A percentile compares a stretch with the other conserved stretches of the same genome.
These are phyloP conservation scores for Drosophila pachea DNA, from an alignment of 1,140 invertebrate species.

Conservation along the genomic window DNA sequence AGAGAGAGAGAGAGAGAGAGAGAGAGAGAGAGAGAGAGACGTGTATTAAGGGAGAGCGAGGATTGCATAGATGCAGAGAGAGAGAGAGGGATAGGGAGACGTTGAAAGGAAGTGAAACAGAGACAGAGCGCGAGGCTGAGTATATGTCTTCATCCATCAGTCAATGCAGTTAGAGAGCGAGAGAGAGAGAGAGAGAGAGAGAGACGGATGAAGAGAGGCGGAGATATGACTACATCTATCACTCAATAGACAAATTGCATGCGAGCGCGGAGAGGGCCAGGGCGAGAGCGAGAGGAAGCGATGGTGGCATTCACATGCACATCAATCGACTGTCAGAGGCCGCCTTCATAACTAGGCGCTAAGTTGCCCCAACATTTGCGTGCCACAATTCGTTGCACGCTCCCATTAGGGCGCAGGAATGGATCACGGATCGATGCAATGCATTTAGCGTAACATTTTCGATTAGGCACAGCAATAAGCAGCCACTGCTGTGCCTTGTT, in stretches of 20 bases:
- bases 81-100: conserved; percentile 10
- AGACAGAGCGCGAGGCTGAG: too few relatives aligned
- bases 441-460: conserved; percentile 48
- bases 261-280: background rate
- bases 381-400: conserved; percentile 43
- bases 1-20: conserved; percentile 1
- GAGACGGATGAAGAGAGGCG: too few relatives aligned
- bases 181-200: conserved; percentile 9
- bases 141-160: too few relatives aligned
- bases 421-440: conserved; percentile 40
- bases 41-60: too few relatives aligned
- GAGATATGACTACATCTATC: too few relatives aligned
- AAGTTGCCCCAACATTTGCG: conserved; percentile 45
- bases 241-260: too few relatives aligned
- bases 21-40: background rate
- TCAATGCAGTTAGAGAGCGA: background rate
- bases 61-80: too few relatives aligned
- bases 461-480: conserved; percentile 43
- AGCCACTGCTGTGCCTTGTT: conserved; percentile 18
- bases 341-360: conserved; percentile 38
- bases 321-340: conserved; percentile 19
- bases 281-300: background rate
- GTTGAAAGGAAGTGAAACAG: too few relatives aligned
- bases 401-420: conserved; percentile 23
- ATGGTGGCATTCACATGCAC: background rate